Evolutionary conservation across 2,797 vertebrate genomes (phyloP), one percentile per base, ranked within the genome.

Genomic region (Danio albolineatus): DNA sequence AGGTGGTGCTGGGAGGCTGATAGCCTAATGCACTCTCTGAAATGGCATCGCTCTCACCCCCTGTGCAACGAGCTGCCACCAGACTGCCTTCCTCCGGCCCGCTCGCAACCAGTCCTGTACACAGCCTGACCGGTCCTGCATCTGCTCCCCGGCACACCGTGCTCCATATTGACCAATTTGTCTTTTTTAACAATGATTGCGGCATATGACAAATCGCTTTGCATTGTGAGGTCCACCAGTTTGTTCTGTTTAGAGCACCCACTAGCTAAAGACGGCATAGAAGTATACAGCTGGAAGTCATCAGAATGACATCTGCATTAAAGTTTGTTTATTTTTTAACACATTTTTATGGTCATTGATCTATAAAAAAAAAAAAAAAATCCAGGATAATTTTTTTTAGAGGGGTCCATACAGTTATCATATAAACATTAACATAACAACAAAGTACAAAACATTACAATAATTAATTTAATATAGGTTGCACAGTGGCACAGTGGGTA

Each of bases 1-100:
- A 94, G 94, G 93, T 94, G 94, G 93, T 69, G 88, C 87, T 77
- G 85, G 83, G 83, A 82, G 84, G 76, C 79, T 83, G 70, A 74
- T 78, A 84, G 82, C 83, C 84, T 84, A 84, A 87, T 87, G 83
- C 69, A 79, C 84, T 82, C 76, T 81, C 76, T 60, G 69, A 85
- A 80, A 82, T 82, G 74, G 72, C 84, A 83, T 66, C 43, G 39
- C 70, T 79, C 76, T 75, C 60, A 56, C 76, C 79, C 64, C 73
- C 72, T 64, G 78, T 64, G 82, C 65, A 62, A 41, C 66, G 78
- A 83, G 78, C 85, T 83, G 85, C 82, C 76, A 79, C 76, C 78
- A 78, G 70, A 79, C 80, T 75, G 61, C 62, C 81, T 74, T 73
- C 81, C 78, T 79, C 80, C 78, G 62, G 78, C 67, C 81, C 54